Evolutionary conservation across 2,113 vertebrate species (phyloP), one percentile per base, ranked within the genome.

Genomic region (Eulemur rufifrons): DNA sequence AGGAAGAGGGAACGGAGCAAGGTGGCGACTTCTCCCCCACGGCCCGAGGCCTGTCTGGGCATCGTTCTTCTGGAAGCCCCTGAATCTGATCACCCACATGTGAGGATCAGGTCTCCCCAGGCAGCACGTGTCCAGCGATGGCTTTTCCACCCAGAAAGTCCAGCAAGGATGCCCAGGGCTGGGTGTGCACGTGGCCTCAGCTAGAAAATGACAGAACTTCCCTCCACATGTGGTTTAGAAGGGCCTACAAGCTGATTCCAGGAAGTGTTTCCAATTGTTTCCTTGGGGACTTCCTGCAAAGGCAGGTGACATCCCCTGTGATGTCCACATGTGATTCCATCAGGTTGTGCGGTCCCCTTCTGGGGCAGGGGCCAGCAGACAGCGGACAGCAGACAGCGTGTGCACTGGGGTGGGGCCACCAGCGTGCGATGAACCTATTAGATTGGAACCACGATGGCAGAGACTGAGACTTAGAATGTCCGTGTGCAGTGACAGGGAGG

Each of bases 11-110:
- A 8, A 37, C 0, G 1, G 34, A 15, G 17, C 0, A 12, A 2
- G 9, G 1, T 2, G 0, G 7, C 1, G 6, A 4, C 1, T 5
- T 8, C 76, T 59, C 2, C 21, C 0, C 10, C 7, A 0, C 42
- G 21, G 17, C 21, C 23, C 0, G 3, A 0, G 0, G 23, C 52
- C 27, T 15, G 0, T 5, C 81, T n/a, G n/a, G 45, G 25, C 9
- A 2, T 2, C 25, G 0, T 39, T 6, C 39, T 6, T 18, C 3
- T 0, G 2, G 74, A 52, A 64, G n/a, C n/a, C 15, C 3, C 27
- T 5, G 64, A 10, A 7, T 18, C 23, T 6, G 3, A 11, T 14
- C 11, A 29, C 1, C 54, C 21, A 14, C 0, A 0, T 0, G 2
- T 0, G 7, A 32, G 32, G n/a, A 8, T 37, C 8, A 2, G 25